phyloP scores from a whole-genome alignment of 2,113 vertebrate genomes.

The Nothocercus nigrocapillus region DNA sequence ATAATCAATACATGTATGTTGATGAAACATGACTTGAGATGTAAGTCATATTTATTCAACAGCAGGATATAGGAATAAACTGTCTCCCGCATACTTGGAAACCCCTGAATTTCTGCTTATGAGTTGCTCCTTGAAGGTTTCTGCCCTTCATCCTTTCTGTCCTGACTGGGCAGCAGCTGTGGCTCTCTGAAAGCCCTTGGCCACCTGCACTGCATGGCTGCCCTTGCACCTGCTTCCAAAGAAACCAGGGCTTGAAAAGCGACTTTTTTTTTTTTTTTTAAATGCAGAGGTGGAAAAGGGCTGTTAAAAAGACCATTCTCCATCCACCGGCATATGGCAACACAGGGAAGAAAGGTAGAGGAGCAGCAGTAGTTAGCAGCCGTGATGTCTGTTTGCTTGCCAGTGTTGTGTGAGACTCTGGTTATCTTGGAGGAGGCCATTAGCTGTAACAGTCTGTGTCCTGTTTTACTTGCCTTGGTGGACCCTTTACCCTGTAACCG shows the following conservation, averaged over 20 bases:
- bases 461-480: neutral
- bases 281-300: neutral
- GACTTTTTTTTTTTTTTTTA: neutral
- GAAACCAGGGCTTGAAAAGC: neutral
- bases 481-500: neutral
- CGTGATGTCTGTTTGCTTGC: neutral
- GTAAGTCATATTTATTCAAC: neutral
- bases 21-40: neutral
- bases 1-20: neutral
- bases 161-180: neutral
- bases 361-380: neutral
- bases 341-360: conserved; percentile 12
- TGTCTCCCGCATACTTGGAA: neutral
- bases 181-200: neutral
- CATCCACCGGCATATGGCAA: neutral
- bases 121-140: neutral
- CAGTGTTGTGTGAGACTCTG: neutral
- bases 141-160: neutral
- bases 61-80: neutral
- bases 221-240: neutral
- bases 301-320: neutral
- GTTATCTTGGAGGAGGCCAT: neutral
- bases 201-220: neutral
- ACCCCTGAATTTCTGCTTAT: neutral
- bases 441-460: neutral